Evolutionary conservation across 1,140 invertebrate genomes (phyloP).

Genomic region (Zophobas morio): DNA sequence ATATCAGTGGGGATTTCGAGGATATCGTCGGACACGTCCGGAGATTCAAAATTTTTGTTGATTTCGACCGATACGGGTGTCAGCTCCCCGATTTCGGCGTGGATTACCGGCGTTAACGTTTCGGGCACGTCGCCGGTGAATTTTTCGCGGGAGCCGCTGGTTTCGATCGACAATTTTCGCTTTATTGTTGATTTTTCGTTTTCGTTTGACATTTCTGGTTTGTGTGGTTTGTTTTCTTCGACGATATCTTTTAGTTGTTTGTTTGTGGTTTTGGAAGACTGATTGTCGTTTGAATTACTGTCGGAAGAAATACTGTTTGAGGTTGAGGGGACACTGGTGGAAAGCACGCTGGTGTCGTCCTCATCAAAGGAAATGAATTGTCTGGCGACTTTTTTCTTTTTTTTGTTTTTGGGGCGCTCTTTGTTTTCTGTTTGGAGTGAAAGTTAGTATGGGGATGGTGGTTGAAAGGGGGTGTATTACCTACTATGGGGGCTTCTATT

Average conservation of each 20-base stretch:
- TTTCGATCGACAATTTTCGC: conserved; percentile 63
- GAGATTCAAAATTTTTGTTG: conserved; percentile 56
- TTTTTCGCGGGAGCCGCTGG: conserved; percentile 62
- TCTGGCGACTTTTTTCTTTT: conserved; percentile 63
- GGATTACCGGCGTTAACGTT: conserved; percentile 68
- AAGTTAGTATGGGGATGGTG: conserved; percentile 1
- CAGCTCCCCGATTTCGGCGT: conserved; percentile 69
- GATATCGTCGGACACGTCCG: conserved; percentile 59
- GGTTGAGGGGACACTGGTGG: conserved; percentile 63
- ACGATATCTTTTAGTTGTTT: conserved; percentile 23
- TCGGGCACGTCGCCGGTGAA: conserved; percentile 61
- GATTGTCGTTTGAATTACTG: conserved; percentile 52
- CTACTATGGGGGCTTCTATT: conserved; percentile 67
- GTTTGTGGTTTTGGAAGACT: conserved; percentile 41
- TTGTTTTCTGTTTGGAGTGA: conserved; percentile 40
- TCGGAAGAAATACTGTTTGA: conserved; percentile 61
- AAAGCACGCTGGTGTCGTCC: conserved; percentile 60
- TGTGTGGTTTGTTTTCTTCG: conserved; percentile 29
- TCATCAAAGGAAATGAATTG: conserved; percentile 66
- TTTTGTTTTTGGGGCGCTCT: conserved; percentile 51
- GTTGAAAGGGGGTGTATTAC: conserved; percentile 46
- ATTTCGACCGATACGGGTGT: conserved; percentile 68
- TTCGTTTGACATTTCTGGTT: conserved; percentile 36
- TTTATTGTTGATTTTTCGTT: conserved; percentile 40
- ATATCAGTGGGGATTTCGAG: conserved; percentile 66